Base-by-base conservation (phyloP, 2,888 invertebrate species). In the Apodemia zela region DNA sequence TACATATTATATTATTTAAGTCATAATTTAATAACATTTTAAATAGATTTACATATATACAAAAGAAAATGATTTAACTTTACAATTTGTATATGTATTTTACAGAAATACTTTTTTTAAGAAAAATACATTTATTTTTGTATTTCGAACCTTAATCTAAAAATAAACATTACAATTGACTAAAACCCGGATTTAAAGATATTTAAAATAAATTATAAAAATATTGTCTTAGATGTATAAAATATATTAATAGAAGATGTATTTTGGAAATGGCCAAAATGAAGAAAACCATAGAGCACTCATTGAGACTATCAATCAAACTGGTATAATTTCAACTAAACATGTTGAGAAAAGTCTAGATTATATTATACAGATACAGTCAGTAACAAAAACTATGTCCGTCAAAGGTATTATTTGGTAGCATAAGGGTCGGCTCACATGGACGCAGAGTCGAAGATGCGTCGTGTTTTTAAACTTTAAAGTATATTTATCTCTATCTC, bases 31-130 rank as follows among this genome's bases (percentile, higher is more conserved):
- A 60, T 45, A 45, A 60, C 42, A 58, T 33, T 45, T 18, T 17
- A 47, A 47, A 61, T 59, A 33, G 17, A 15, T 59, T 58, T 47
- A 59, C 45, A 59, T 51, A 59, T 59, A 63, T 59, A 63, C 62
- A 63, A 29, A 59, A 47, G 59, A 21, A 21, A 60, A 60, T 15
- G 17, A 33, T 59, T 54, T 15, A 54, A 54, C 21, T 54, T 54
- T 54, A 54, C 54, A 54, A 54, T 25, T 25, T 54, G 54, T 54
- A 54, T 54, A 21, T 54, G 54, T 21, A 21, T 25, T 54, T 54
- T 54, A 54, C 54, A 54, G 54, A 54, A 25, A 54, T 54, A 54
- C 7, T 4, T 51, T 51, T 51, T 25, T 25, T 25, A 25, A 54
- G 7, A 54, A 54, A 54, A 54, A 54, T 51, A 51, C 51, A 21